Base-by-base conservation (phyloP, 2,113 vertebrate species). In the Nothobranchius kuhntae region DNA sequence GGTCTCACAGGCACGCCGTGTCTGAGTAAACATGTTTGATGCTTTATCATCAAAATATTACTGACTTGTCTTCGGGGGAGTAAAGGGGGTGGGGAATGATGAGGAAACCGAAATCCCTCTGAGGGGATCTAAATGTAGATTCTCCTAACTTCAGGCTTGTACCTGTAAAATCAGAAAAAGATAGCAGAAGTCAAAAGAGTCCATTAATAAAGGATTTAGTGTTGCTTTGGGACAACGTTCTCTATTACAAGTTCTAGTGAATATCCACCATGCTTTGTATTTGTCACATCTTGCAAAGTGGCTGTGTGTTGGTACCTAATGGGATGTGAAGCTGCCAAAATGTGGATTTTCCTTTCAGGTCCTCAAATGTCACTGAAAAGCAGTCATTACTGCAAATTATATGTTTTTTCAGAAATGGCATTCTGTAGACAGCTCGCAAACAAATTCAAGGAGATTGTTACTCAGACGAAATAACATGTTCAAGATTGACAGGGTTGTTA, bases 11-110 rank as follows among this genome's bases (percentile, higher is more conserved):
- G 81, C 86, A 56, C 59, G 53, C 48, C 53, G 73, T 9, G 70
- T 71, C 73, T 40, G 77, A 82, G 81, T 86, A 89, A 88, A 90
- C 84, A 88, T 78, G 71, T 71, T 78, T 83, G 71, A 71, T 55
- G 54, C 65, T 61, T 86, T 87, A 89, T 91, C 87, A 68, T 53
- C 12, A 47, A 78, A 81, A 85, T 81, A 87, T 84, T 77, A 69
- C 56, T 30, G 24, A 74, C 77, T 87, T 80, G 85, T 84, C 74
- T 65, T 62, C 3, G 13, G 9, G 9, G 24, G 26, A 35, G 14
- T 45, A 38, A 35, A 42, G 48, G 4, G 9, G 9, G 38, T 8
- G 38, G 3, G 9, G 47, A 63, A 48, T 12, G 38, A n/a, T 9
- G 50, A 61, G 50, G 64, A 73, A 78, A 58, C 48, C 53, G 3